These are phyloP conservation scores for Platichthys flesus DNA, from an alignment of 2,113 vertebrate species.

Conservation along the genomic window DNA sequence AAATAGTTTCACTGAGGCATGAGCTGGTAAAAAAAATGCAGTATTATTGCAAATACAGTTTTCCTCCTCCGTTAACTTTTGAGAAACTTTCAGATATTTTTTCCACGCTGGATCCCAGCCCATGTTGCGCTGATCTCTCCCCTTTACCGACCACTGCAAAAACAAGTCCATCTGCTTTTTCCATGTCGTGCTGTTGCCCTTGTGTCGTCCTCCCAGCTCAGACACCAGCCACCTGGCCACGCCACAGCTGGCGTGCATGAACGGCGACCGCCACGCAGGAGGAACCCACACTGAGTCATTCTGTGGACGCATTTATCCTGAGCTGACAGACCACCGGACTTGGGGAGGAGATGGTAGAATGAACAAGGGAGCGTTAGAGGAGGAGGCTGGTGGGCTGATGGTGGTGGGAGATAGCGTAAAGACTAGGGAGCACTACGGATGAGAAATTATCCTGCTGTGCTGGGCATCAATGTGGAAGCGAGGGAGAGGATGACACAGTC, in stretches of 20 bases:
- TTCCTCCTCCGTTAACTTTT: neutral
- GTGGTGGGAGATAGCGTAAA: slow-evolving; percentile 12
- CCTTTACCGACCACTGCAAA: neutral
- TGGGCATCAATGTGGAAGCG: slow-evolving; percentile 21
- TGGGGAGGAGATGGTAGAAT: neutral
- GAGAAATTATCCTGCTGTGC: slow-evolving; percentile 41
- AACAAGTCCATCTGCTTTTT: neutral
- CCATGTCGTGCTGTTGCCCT: slow-evolving; percentile 17
- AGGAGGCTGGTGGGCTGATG: neutral
- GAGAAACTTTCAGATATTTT: neutral
- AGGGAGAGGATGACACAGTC: slow-evolving; percentile 11
- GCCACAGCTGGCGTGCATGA: slow-evolving; percentile 19
- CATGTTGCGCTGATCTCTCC: neutral
- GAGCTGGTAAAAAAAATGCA: neutral
- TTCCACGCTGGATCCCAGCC: neutral
- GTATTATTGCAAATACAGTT: neutral
- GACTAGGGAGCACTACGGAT: slow-evolving; percentile 4
- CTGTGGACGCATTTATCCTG: slow-evolving; percentile 18
- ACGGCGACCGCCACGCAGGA: slow-evolving; percentile 15
- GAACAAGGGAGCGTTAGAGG: neutral
- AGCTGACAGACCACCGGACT: neutral
- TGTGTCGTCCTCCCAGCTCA: slow-evolving; percentile 20
- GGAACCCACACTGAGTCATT: slow-evolving; percentile 35
- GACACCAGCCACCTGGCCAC: slow-evolving; percentile 54
- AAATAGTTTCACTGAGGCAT: neutral